Base-by-base conservation (phyloP, 2,888 invertebrate genomes). In the Sympetrum striolatum region DNA sequence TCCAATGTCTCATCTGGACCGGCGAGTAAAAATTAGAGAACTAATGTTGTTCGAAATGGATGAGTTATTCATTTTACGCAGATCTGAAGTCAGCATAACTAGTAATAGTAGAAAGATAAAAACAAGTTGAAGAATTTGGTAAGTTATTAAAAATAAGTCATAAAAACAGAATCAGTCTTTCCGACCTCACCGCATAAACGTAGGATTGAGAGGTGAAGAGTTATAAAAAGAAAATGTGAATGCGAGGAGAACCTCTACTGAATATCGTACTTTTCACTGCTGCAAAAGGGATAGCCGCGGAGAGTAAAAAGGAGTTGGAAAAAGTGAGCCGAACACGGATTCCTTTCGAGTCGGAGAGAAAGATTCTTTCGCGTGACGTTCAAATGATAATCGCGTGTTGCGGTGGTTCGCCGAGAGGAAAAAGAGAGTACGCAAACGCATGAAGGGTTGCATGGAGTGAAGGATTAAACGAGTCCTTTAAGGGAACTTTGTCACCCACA, bases 291-390 rank as follows among this genome's bases (percentile, higher is more conserved):
- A 82, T 53, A n/a, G 10, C 53, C 15, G 53, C 8, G 31, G 82
- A 35, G 35, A 82, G 48, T 48, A 37, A 31, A 58, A 60, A 86
- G 60, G 86, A 86, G 35, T 37, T 58, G 12, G 25, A 37, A 37
- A 60, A 60, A 73, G 73, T 73, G 25, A 73, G 73, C 31, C 12
- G 25, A n/a, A 3, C n/a, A n/a, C 31, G 31, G 31, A 31, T 31
- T 31, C 73, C 73, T 31, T 64, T 73, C 73, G 73, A 25, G 31
- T 8, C 31, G 25, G 73, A 64, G 64, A 25, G 18, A 73, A 31
- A 86, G 60, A 60, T 58, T 86, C 60, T 86, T 86, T 60, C 86
- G 86, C 86, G 86, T 86, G 86, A 86, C 86, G 22, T 58, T 18
- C 60, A 35, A 86, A 60, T 60, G 86, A 37, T 58, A 86, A 60